Evolutionary conservation across 2,888 invertebrate genomes (phyloP), one percentile per base, ranked within the genome.

Genomic region (Shargacucullia verbasci): DNA sequence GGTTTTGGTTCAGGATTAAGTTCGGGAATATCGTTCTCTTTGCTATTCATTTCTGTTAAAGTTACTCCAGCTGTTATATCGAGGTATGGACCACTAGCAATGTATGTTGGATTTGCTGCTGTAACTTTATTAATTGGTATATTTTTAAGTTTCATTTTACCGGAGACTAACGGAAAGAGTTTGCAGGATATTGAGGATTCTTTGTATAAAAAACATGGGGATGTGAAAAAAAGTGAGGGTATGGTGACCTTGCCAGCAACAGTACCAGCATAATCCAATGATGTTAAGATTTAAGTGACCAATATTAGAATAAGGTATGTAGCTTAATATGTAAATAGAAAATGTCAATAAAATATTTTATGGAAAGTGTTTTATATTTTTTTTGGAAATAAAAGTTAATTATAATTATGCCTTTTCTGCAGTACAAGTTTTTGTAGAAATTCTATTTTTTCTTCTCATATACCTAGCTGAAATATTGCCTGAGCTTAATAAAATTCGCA

Each of bases 141-240:
- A 11, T 39, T 75, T 4, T 59, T 89, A 35, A 65, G 62, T 45
- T 86, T 84, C 60, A 63, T 83, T 15, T 60, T 89, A 46, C 88
- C 88, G 7, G 88, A 89, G 43, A 89, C 89, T 0, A 80, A 81
- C 68, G 95, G 74, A 95, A 97, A 83, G 96, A 98, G 90, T 95
- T 97, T 81, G 88, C 95, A 82, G 95, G 96, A 50, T 91, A 97
- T 73, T 95, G 96, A 82, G 96, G 77, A 88, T 63, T 70, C 62
- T 40, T 73, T 85, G 61, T 84, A 78, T 46, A 77, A 59, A n/a
- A 74, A 61, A 25, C 40, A 59, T 40, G 29, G 11, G 2, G 13
- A 34, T 8, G 33, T 0, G 0, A 41, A 59, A 34, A 56, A 45
- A 0, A 47, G 39, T 54, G 3, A 49, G 37, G 4, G 9, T 9